A percentile compares a stretch with the other conserved stretches of the same genome.
Evolutionary conservation across 2,888 invertebrate genomes (phyloP).

Genomic region (Nebria brevicollis): DNA sequence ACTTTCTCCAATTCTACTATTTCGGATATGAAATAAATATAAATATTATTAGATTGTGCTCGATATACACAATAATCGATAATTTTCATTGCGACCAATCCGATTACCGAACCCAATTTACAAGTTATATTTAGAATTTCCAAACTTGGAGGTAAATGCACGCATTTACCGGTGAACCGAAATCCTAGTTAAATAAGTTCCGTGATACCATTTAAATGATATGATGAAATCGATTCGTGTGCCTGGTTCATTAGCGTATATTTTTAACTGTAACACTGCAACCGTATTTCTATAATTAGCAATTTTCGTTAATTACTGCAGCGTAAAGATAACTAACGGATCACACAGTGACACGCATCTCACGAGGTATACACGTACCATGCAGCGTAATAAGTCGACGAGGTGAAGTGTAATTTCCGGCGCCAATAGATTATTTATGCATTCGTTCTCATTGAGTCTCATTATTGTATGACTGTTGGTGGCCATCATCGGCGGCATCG

Average conservation of each 20-base stretch:
- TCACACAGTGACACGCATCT: background rate
- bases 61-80: too few relatives aligned
- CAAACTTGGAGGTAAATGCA: too few relatives aligned
- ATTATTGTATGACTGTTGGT: background rate
- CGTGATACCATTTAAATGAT: background rate
- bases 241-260: background rate
- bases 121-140: too few relatives aligned
- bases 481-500: background rate
- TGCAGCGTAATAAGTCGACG: background rate
- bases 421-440: background rate
- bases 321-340: background rate
- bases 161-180: too few relatives aligned
- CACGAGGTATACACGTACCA: background rate
- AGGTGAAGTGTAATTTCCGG: background rate
- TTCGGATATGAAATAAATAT: too few relatives aligned
- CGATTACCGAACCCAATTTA: too few relatives aligned
- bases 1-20: too few relatives aligned
- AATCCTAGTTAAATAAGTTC: background rate
- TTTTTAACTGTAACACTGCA: background rate
- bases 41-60: too few relatives aligned
- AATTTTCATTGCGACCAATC: too few relatives aligned
- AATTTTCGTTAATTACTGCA: background rate
- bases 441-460: background rate
- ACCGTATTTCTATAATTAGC: constrained; percentile 1
- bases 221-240: background rate